These are phyloP conservation scores for Pempheris klunzingeri DNA, from an alignment of 2,797 vertebrate genomes.

Conservation along the genomic window DNA sequence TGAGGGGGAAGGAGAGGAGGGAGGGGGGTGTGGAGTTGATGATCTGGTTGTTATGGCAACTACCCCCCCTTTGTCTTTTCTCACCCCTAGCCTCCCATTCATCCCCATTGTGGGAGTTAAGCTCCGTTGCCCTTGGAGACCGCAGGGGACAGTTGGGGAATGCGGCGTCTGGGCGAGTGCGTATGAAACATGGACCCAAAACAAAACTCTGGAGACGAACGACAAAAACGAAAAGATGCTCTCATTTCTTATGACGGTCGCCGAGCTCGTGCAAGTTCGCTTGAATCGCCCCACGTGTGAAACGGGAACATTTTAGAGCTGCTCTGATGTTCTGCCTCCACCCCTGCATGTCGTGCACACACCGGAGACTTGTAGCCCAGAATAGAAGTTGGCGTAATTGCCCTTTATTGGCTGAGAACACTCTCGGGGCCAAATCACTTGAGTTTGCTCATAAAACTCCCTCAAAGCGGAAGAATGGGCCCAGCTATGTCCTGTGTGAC, in stretches of 20 bases:
- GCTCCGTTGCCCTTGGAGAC: constrained; percentile 83
- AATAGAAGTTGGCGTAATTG: constrained; percentile 53
- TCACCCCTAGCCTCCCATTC: constrained; percentile 81
- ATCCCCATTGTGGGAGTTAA: constrained; percentile 82
- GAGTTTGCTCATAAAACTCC: constrained; percentile 56
- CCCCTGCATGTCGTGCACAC: constrained; percentile 6
- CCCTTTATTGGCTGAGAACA: constrained; percentile 57
- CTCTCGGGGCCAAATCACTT: constrained; percentile 42
- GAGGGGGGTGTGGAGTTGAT: constrained; percentile 79
- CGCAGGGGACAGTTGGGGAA: constrained; percentile 77
- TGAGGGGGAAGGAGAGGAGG: constrained; percentile 57
- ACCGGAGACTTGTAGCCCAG: constrained; percentile 37
- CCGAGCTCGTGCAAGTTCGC: neutral
- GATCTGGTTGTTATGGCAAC: constrained; percentile 77
- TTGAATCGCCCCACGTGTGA: neutral
- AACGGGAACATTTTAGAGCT: neutral
- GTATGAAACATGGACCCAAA: constrained; percentile 15
- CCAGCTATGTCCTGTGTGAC: constrained; percentile 14
- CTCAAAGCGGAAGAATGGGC: constrained; percentile 45
- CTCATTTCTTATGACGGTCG: too few relatives aligned
- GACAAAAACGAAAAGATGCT: neutral
- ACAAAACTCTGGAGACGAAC: neutral
- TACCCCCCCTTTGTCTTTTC: constrained; percentile 66
- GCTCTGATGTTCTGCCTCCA: constrained; percentile 18
- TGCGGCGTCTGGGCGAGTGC: constrained; percentile 66